Evolutionary conservation across 1,140 invertebrate genomes (phyloP).

Genomic region (Armadillidium nasatum): DNA sequence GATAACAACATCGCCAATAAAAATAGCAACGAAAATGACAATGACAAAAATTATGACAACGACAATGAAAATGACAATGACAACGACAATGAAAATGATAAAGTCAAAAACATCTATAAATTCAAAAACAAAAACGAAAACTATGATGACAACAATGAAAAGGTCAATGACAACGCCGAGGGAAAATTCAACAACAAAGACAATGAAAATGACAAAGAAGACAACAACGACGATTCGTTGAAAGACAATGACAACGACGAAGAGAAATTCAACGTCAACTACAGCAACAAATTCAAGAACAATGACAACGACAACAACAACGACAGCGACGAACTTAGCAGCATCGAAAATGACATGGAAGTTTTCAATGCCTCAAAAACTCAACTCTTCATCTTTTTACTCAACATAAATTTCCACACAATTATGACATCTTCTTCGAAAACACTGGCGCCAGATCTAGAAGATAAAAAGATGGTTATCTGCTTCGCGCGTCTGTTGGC

Average conservation of each 20-base stretch:
- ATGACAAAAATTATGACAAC: not conserved
- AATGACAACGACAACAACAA: conserved; percentile 8
- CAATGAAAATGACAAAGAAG: not conserved
- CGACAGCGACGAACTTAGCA: not conserved
- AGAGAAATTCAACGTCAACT: no score
- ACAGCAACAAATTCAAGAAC: not conserved
- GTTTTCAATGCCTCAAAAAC: no score
- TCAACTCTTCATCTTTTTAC: no score
- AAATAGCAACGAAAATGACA: not conserved
- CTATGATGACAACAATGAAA: not conserved
- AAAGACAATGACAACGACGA: no score
- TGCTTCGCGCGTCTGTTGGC: no score
- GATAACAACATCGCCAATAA: not conserved
- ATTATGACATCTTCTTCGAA: no score
- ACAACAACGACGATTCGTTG: no score
- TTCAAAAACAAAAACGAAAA: not conserved
- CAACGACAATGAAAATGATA: not conserved
- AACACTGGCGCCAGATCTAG: no score
- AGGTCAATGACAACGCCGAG: not conserved
- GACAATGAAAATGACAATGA: not conserved
- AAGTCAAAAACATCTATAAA: not conserved
- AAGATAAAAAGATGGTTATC: no score
- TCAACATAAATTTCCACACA: no score
- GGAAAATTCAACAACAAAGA: not conserved
- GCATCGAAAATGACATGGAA: conserved; percentile 2